These are phyloP conservation scores for Anabacerthia variegaticeps DNA, from an alignment of 2,797 vertebrate species.

Conservation along the genomic window DNA sequence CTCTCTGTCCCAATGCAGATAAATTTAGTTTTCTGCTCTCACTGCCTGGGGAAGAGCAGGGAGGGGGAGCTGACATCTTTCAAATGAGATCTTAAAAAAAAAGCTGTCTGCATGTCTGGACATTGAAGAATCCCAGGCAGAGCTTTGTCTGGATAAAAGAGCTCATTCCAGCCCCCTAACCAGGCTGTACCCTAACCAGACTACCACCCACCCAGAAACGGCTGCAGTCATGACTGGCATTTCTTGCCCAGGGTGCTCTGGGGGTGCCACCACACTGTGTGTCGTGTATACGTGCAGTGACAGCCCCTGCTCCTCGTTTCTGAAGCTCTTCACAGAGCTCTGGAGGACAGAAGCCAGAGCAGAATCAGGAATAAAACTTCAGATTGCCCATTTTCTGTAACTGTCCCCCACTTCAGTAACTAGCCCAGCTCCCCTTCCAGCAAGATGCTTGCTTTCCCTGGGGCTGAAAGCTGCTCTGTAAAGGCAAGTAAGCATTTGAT, in stretches of 20 bases:
- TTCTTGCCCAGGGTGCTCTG: neutral
- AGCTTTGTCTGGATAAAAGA: neutral
- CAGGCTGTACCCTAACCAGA: neutral
- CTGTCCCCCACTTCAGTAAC: neutral
- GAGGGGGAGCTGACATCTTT: conserved; percentile 46
- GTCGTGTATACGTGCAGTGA: neutral
- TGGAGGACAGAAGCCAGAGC: neutral
- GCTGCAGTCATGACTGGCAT: neutral
- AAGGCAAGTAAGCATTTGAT: conserved; percentile 22
- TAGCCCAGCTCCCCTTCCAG: neutral
- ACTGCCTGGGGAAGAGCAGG: conserved; percentile 23
- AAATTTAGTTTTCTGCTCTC: conserved; percentile 62
- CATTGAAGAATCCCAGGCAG: conserved; percentile 6
- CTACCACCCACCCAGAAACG: neutral
- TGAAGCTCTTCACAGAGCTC: neutral
- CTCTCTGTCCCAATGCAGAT: conserved; percentile 49
- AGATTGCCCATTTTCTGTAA: neutral
- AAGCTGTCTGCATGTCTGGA: conserved; percentile 32
- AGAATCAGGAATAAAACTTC: neutral
- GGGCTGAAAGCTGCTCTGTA: neutral
- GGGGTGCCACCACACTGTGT: neutral
- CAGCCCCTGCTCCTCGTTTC: neutral
- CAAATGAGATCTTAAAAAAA: conserved; percentile 54
- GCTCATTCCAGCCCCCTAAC: neutral
- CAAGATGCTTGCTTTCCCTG: neutral